A percentile compares a stretch with the other conserved stretches of the same genome.
These are phyloP conservation scores for Pammene aurita DNA, from an alignment of 2,888 invertebrate genomes.

Conservation along the genomic window DNA sequence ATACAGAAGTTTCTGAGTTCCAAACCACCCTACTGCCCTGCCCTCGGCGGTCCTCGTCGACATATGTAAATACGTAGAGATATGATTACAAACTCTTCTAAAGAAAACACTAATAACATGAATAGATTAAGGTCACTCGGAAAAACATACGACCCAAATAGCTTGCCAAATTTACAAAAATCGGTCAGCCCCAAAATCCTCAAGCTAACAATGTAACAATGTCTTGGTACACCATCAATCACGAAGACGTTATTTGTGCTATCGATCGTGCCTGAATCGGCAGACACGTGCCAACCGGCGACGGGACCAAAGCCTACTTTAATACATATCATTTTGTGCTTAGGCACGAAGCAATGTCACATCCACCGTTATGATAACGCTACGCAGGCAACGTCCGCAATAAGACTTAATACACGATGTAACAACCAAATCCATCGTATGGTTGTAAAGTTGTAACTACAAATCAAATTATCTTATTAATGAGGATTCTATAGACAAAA, in stretches of 20 bases:
- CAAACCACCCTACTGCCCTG: too few species aligned
- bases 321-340: conserved; percentile 47
- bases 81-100: background rate
- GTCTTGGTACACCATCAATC: conserved; percentile 68
- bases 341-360: conserved; percentile 49
- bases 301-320: conserved; percentile 54
- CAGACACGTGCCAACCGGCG: conserved; percentile 65
- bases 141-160: conserved; percentile 38
- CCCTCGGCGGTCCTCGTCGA: too few species aligned
- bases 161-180: conserved; percentile 34
- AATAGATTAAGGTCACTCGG: conserved; percentile 21
- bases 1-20: too few species aligned
- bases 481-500: too few species aligned
- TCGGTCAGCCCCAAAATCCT: conserved; percentile 40
- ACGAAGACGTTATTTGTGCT: conserved; percentile 73
- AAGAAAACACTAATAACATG: conserved; percentile 2
- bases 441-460: too few species aligned
- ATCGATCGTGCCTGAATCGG: conserved; percentile 68
- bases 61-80: too few species aligned
- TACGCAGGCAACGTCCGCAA: conserved; percentile 6
- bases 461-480: too few species aligned
- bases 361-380: conserved; percentile 40
- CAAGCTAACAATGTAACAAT: conserved; percentile 57
- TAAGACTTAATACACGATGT: conserved; percentile 4
- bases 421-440: background rate